Evolutionary conservation across 2,113 vertebrate species (phyloP).

Genomic region (Dolichotis patagonum): DNA sequence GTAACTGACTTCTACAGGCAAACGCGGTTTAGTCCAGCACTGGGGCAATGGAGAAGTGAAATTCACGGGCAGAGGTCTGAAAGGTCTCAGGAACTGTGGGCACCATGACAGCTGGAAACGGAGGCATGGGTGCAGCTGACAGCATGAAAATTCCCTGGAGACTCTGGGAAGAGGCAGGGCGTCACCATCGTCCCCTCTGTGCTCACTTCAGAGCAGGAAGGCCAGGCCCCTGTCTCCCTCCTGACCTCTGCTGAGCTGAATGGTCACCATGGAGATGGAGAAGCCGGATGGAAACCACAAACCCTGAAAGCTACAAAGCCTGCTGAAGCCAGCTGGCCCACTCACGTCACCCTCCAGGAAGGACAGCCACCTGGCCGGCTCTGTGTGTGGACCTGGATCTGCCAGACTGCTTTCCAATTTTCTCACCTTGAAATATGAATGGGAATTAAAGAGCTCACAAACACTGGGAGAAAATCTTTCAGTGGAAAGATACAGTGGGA

Average conservation of each 20-base stretch:
- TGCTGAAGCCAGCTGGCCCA: not conserved
- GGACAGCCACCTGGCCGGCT: rapidly evolving
- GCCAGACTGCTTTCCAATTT: not conserved
- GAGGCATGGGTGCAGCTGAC: not conserved
- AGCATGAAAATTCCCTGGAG: not conserved
- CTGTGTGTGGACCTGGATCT: not conserved
- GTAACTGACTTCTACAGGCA: not conserved
- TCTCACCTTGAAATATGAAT: not conserved
- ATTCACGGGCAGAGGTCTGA: not conserved
- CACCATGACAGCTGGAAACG: not conserved
- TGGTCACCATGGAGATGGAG: not conserved
- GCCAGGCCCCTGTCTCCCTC: too few species aligned
- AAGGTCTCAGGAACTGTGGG: too few species aligned
- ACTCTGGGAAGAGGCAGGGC: not conserved
- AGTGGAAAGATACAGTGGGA: not conserved
- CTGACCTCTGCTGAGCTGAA: not conserved
- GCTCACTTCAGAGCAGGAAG: not conserved
- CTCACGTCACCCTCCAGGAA: too few species aligned
- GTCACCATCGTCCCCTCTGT: too few species aligned
- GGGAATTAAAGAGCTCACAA: not conserved
- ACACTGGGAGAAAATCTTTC: too few species aligned
- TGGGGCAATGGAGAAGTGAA: not conserved
- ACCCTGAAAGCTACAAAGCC: not conserved
- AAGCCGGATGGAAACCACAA: not conserved
- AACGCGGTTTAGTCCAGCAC: too few species aligned